Evolutionary conservation across 2,888 invertebrate species (phyloP).

Genomic region (Cataglyphis livida): DNA sequence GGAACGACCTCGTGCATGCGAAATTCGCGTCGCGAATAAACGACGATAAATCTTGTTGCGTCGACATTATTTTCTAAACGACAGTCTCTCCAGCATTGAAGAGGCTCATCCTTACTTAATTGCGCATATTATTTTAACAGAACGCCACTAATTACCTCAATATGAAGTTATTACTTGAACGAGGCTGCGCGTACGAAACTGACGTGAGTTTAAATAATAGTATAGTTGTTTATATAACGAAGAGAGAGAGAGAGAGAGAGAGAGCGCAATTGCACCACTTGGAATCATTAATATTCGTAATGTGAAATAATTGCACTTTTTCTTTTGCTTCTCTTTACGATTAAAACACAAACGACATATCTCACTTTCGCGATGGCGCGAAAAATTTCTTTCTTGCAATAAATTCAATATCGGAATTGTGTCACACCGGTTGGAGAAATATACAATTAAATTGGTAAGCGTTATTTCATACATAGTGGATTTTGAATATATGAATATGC

Average conservation of each 20-base stretch:
- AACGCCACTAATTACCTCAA: slow-evolving; percentile 64
- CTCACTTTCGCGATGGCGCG: not conserved
- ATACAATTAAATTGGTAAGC: slow-evolving; percentile 39
- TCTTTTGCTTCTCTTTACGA: slow-evolving; percentile 6
- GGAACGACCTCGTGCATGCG: slow-evolving; percentile 14
- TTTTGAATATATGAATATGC: slow-evolving; percentile 34
- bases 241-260: not conserved
- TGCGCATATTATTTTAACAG: slow-evolving; percentile 61
- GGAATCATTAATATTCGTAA: not conserved
- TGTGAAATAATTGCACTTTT: slow-evolving; percentile 17
- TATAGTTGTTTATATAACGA: slow-evolving; percentile 37
- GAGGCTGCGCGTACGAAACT: slow-evolving; percentile 62
- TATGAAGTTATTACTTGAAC: slow-evolving; percentile 62
- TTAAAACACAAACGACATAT: slow-evolving; percentile 31
- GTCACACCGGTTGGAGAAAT: slow-evolving; percentile 7
- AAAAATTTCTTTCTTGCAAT: not conserved
- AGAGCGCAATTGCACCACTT: slow-evolving; percentile 17
- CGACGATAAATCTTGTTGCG: slow-evolving; percentile 36
- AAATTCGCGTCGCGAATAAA: slow-evolving; percentile 31
- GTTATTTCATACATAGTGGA: slow-evolving; percentile 28
- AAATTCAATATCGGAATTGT: slow-evolving; percentile 24
- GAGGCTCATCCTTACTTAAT: slow-evolving; percentile 63
- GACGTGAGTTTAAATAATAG: slow-evolving; percentile 52
- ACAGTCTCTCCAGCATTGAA: slow-evolving; percentile 48
- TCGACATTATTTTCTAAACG: slow-evolving; percentile 54